Base-by-base conservation (phyloP, 2,797 vertebrate species). In the Thripadectes ignobilis region DNA sequence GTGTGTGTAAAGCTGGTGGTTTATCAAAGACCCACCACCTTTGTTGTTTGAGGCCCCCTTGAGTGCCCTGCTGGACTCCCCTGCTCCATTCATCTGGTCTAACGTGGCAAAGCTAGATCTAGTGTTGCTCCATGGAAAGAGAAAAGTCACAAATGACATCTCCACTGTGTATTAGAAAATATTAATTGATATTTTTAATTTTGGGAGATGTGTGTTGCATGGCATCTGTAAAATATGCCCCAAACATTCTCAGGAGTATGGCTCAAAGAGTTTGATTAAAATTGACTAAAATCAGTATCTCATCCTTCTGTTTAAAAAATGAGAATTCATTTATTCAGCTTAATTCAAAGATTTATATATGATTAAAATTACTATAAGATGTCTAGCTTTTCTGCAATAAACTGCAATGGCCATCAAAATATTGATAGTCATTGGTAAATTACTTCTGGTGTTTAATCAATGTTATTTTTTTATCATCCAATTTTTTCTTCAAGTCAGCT, bases 371-470 rank as follows among this genome's bases (percentile, higher is more conserved):
- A 96, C 96, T 97, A 74, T 74, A 95, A 77, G 89, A 97, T 95
- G 95, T 85, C 97, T 97, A 54, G 94, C 93, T 96, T 96, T 97
- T 95, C 94, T 96, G 85, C 95, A 97, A 95, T 93, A 96, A 96
- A 96, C 93, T 85, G 62, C 92, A 92, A 75, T 51, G 48, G 93
- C 94, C 96, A 96, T 97, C 96, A 95, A 97, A 98, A 98, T 94
- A 97, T 93, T 83, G 96, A 95, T 94, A 96, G 95, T 94, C 96
- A 95, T 94, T 95, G 96, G 96, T 95, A 97, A 97, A 97, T 97
- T 96, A 97, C 94, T 97, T 97, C 96, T 94, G 94, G 95, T 96
- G 90, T 97, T 97, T 97, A 97, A 97, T 97, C 97, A 95, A 97
- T 95, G 96, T 96, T 96, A 95, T 97, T 97, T 97, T 96, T 97